Base-by-base conservation (phyloP, 1,140 invertebrate species). In the Drosophila pallidifrons region DNA sequence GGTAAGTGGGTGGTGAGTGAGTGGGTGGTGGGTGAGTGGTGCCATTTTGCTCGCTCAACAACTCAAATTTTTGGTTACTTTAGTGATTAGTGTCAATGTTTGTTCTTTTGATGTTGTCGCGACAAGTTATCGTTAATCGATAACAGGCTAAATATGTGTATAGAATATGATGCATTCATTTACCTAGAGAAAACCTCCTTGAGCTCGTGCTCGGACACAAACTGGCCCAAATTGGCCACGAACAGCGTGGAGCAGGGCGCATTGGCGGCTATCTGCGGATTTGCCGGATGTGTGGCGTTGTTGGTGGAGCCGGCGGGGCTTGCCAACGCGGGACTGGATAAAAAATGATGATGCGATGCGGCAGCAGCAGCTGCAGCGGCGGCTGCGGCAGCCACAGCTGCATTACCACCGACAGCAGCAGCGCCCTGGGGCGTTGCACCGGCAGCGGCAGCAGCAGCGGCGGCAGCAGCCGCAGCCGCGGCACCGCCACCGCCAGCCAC, bases 161-260 rank as follows among this genome's bases (percentile, higher is more conserved):
- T 4, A 25, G 55, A 11, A 7, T 60, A 38, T 3, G 1, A 3
- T 10, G 35, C 20, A 25, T 32, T 25, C 55, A 94, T 94, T 94
- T 94, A 99, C 98, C 97, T 98, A 95, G 96, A 97, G 94, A 99
- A 99, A 91, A 99, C 96, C 93, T 99, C 98, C 94, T 99, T 99
- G 71, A 99, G 95, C 93, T 99, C 98, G 92, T 99, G 98, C 93
- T 99, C 98, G 60, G 97, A 98, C 81, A 98, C 97, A 92, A 98
- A 98, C 93, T 97, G 97, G 49, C 98, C 98, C 79, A 99, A 95
- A 93, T 99, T 99, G 83, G 98, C 98, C 81, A 99, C 98, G 94
- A 99, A 99, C 49, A 99, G 95, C 66, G 98, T 99, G 61, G 98
- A 99, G 94, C 98, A 99, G 52, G 98, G 98, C 77, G 96, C 95